Evolutionary conservation across 2,888 invertebrate species (phyloP).

Genomic region (Melangyna quadrimaculata): DNA sequence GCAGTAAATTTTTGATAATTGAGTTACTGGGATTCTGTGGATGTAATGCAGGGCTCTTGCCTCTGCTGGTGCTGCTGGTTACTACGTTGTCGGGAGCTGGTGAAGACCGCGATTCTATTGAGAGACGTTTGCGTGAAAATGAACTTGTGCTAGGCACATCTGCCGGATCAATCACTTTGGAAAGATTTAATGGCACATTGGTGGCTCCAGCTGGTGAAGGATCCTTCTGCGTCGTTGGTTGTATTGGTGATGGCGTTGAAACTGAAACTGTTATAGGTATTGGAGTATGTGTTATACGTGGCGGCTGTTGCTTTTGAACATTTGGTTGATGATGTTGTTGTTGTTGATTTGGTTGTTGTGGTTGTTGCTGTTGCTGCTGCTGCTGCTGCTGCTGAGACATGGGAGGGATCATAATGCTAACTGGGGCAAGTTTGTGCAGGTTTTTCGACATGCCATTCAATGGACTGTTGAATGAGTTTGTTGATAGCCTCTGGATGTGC

Average conservation of each 20-base stretch:
- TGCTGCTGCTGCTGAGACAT: conserved; percentile 65
- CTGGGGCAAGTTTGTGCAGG: conserved; percentile 73
- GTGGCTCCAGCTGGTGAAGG: conserved; percentile 68
- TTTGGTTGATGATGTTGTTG: conserved; percentile 9
- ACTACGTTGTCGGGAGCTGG: conserved; percentile 54
- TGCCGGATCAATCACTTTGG: conserved; percentile 72
- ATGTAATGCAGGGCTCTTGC: conserved; percentile 79
- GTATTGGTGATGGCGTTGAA: conserved; percentile 14
- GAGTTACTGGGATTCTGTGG: conserved; percentile 87
- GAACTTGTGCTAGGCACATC: conserved; percentile 61
- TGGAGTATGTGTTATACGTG: conserved; percentile 32
- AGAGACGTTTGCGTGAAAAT: conserved; percentile 74
- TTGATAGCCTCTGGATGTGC: conserved; percentile 59
- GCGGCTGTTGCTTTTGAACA: conserved; percentile 42
- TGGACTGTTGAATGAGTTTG: conserved; percentile 46
- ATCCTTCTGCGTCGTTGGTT: conserved; percentile 34
- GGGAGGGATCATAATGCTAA: conserved; percentile 57
- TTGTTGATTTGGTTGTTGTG: background rate
- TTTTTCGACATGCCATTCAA: conserved; percentile 76
- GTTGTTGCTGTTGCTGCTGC: conserved; percentile 28
- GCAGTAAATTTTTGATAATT: conserved; percentile 89
- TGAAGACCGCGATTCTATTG: conserved; percentile 72
- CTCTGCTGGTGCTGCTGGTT: conserved; percentile 47
- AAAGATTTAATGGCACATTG: conserved; percentile 75
- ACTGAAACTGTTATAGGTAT: conserved; percentile 40